Percentiles rank a stretch among this genome's conserved stretches.
phyloP scores from a whole-genome alignment of 2,113 vertebrate genomes.

The Chlamydotis undulata region DNA sequence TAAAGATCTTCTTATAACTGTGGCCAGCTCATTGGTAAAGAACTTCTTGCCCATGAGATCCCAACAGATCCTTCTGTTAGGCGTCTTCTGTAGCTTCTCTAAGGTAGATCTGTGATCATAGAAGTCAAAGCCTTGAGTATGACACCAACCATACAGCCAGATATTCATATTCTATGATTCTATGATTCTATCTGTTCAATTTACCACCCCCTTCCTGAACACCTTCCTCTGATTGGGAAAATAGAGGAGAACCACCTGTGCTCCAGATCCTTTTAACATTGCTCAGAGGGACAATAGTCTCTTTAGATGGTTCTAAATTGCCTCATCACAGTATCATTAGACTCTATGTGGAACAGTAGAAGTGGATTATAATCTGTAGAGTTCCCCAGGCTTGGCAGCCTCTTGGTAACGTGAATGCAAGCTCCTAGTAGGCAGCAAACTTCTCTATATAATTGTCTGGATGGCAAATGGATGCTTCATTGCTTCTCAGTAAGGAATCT shows the following conservation, averaged over 20 bases:
- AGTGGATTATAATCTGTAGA: neutral
- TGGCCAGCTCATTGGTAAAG: too few species aligned
- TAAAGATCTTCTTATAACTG: neutral
- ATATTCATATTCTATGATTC: neutral
- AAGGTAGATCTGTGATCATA: neutral
- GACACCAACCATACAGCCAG: neutral
- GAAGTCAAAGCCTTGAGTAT: neutral
- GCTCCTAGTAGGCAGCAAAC: neutral
- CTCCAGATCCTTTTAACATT: neutral
- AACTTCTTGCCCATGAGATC: neutral
- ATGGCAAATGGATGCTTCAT: fast-evolving
- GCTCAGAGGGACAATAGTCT: neutral
- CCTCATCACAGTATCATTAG: neutral
- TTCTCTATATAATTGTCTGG: neutral
- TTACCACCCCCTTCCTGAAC: neutral
- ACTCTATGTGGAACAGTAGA: neutral
- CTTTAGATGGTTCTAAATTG: neutral
- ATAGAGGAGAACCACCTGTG: neutral
- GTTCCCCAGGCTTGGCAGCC: neutral
- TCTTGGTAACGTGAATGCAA: neutral
- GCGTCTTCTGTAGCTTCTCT: neutral
- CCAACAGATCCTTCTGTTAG: neutral
- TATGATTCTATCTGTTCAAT: too few species aligned
- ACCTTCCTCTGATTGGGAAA: neutral
- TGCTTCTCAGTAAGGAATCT: neutral